phyloP scores from a whole-genome alignment of 2,797 vertebrate genomes.

The Arnoldichthys spilopterus region DNA sequence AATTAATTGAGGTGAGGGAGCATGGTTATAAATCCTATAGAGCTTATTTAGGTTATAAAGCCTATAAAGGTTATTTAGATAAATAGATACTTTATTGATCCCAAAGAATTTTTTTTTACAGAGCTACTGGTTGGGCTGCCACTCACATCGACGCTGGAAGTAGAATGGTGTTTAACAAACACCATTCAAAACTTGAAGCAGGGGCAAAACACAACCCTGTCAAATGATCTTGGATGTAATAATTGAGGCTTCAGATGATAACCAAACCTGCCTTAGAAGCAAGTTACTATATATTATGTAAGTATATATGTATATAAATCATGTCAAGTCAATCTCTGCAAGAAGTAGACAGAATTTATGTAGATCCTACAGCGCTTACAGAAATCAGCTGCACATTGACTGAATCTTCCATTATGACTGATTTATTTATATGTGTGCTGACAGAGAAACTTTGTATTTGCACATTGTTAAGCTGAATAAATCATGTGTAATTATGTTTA shows the following conservation, averaged over 20 bases:
- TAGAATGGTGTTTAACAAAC: background rate
- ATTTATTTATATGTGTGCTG: slow-evolving; percentile 14
- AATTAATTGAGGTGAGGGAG: background rate
- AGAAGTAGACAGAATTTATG: slow-evolving; percentile 14
- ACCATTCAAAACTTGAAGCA: background rate
- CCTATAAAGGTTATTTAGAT: no score
- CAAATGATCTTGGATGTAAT: background rate
- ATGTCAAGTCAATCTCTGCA: slow-evolving; percentile 37
- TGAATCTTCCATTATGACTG: background rate
- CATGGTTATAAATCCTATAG: background rate
- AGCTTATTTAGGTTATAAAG: background rate
- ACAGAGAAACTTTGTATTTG: slow-evolving; percentile 17
- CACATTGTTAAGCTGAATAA: slow-evolving; percentile 23
- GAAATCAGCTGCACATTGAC: background rate
- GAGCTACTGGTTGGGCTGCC: no score
- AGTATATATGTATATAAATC: slow-evolving; percentile 1
- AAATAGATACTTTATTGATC: no score
- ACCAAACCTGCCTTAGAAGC: background rate
- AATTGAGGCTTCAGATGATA: slow-evolving; percentile 17
- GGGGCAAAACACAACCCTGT: background rate
- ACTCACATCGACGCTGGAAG: no score
- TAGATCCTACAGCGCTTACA: slow-evolving; percentile 1
- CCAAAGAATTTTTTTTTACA: no score
- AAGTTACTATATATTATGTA: background rate
- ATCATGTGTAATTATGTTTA: slow-evolving; percentile 24